Evolutionary conservation across 2,113 vertebrate species (phyloP).

Genomic region (Otolemur garnettii): DNA sequence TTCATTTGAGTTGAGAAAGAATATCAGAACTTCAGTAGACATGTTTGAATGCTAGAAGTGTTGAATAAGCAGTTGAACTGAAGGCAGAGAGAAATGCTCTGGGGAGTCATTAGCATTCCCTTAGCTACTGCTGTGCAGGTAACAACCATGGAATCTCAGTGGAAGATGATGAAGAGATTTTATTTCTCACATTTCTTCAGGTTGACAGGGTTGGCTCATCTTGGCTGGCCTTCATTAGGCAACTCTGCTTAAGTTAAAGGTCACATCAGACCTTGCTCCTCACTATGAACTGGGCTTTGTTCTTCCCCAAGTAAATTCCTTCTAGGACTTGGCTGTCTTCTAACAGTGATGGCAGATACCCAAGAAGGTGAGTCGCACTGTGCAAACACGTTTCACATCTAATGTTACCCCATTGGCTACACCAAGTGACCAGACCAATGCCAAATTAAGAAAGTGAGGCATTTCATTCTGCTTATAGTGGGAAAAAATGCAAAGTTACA

Average conservation of each 20-base stretch:
- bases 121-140: not conserved
- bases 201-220: not conserved
- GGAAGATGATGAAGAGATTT: not conserved
- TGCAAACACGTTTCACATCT: not conserved
- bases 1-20: not conserved
- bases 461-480: not conserved
- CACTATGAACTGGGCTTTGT: not conserved
- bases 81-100: not conserved
- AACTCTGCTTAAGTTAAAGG: not conserved
- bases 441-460: not conserved
- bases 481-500: not conserved
- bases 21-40: not conserved
- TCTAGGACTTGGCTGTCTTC: not conserved
- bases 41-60: not conserved
- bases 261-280: not conserved
- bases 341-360: not conserved
- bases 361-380: not conserved
- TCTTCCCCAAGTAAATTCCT: rapidly evolving
- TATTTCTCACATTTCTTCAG: not conserved
- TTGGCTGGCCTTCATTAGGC: not conserved
- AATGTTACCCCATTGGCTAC: not conserved
- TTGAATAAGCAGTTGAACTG: not conserved
- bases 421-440: not conserved
- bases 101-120: not conserved
- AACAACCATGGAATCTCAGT: not conserved